phyloP scores from a whole-genome alignment of 2,113 vertebrate species.

The Shinisaurus crocodilurus region DNA sequence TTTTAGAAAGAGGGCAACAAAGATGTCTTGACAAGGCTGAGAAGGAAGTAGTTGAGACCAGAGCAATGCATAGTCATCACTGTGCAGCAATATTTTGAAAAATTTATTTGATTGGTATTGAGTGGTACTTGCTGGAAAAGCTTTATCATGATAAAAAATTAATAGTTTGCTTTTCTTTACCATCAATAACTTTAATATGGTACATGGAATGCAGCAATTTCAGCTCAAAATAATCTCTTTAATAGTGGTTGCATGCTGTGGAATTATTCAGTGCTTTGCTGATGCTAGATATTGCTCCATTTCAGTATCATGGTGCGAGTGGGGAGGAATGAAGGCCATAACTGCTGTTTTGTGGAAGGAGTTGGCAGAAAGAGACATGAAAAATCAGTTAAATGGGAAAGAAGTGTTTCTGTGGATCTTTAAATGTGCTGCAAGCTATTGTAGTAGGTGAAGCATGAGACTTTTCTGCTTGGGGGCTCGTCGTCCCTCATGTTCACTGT shows the following conservation, averaged over 20 bases:
- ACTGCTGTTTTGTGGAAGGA: slow-evolving; percentile 14
- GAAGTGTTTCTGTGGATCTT: background rate
- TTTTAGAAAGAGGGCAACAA: background rate
- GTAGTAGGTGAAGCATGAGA: background rate
- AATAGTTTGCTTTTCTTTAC: slow-evolving; percentile 24
- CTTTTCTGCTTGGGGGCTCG: background rate
- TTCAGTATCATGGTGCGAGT: background rate
- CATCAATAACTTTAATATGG: slow-evolving; percentile 26
- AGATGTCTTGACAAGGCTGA: background rate
- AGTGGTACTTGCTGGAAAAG: slow-evolving; percentile 16
- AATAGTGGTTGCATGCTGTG: slow-evolving; percentile 8
- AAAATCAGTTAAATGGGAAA: background rate
- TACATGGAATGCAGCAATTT: slow-evolving; percentile 9
- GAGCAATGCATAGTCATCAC: background rate
- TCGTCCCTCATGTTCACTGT: background rate
- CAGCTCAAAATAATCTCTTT: slow-evolving; percentile 33
- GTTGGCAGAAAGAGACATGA: background rate
- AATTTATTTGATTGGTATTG: background rate
- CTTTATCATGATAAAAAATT: slow-evolving; percentile 32
- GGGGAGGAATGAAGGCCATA: slow-evolving; percentile 5
- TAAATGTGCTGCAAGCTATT: background rate
- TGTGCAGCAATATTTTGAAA: background rate
- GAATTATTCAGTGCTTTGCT: slow-evolving; percentile 28
- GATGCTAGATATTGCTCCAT: slow-evolving; percentile 9
- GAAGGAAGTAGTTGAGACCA: background rate